A percentile compares a stretch with the other conserved stretches of the same genome.
These are phyloP conservation scores for Himalopsyche kuldschensis DNA, from an alignment of 2,888 invertebrate genomes.

Conservation along the genomic window DNA sequence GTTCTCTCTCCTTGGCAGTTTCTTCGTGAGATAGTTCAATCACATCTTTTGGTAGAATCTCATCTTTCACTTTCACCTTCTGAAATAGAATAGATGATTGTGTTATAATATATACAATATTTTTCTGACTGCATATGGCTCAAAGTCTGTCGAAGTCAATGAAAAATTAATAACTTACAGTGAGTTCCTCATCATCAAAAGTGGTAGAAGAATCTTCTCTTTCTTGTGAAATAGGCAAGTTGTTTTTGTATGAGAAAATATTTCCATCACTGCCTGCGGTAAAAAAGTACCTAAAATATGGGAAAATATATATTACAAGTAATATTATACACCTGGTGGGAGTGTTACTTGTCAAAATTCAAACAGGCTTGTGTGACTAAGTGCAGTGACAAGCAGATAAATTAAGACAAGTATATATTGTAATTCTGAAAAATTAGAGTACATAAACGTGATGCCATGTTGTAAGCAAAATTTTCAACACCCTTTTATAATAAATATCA, in stretches of 20 bases:
- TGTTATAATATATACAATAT: too few species aligned
- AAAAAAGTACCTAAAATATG: constrained; percentile 50
- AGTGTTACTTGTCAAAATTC: too few species aligned
- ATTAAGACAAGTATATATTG: too few species aligned
- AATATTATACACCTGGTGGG: neutral
- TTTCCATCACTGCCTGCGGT: constrained; percentile 77
- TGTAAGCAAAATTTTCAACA: neutral
- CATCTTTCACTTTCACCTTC: constrained; percentile 7
- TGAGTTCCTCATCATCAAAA: neutral
- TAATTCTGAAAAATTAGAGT: neutral
- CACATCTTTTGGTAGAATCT: neutral
- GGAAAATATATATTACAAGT: neutral
- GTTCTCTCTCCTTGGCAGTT: constrained; percentile 68
- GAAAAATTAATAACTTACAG: neutral
- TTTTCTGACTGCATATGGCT: too few species aligned
- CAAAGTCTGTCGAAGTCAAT: too few species aligned
- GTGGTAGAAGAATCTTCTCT: neutral
- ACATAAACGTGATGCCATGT: neutral
- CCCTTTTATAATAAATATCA: too few species aligned
- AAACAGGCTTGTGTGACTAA: too few species aligned
- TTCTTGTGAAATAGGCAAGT: constrained; percentile 44
- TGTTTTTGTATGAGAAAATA: constrained; percentile 69
- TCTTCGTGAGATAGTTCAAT: constrained; percentile 63
- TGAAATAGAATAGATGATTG: neutral
- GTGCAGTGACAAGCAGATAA: too few species aligned